Evolutionary conservation across 2,888 invertebrate genomes (phyloP).

Genomic region (Cheiracanthium punctorium): DNA sequence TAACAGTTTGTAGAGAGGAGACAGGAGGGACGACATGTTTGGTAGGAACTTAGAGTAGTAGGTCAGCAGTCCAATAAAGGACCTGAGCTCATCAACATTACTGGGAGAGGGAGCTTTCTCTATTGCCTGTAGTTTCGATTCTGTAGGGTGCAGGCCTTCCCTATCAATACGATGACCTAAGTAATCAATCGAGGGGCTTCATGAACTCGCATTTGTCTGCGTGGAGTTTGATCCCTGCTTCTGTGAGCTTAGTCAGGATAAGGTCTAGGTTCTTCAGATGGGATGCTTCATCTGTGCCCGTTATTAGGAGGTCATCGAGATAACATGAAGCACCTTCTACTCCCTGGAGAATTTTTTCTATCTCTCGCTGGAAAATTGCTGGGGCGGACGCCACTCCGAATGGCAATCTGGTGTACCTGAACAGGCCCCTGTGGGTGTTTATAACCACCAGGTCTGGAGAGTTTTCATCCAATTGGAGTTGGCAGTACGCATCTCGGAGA

Average conservation of each 20-base stretch:
- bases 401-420: neutral
- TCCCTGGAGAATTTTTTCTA: conserved; percentile 1
- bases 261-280: neutral
- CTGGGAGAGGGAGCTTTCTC: conserved; percentile 72
- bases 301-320: conserved; percentile 17
- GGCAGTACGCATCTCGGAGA: conserved; percentile 35
- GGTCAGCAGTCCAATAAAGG: conserved; percentile 73
- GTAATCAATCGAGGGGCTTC: conserved; percentile 29
- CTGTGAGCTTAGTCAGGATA: neutral
- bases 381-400: conserved; percentile 31
- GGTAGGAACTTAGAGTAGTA: conserved; percentile 73
- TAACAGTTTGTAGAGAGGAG: conserved; percentile 72
- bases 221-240: neutral
- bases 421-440: conserved; percentile 16
- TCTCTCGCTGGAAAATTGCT: conserved; percentile 30
- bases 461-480: conserved; percentile 24
- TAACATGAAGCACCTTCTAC: neutral
- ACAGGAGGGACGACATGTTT: conserved; percentile 68
- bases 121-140: conserved; percentile 73
- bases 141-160: neutral
- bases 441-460: conserved; percentile 7
- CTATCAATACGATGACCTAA: too few species aligned
- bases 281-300: neutral
- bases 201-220: conserved; percentile 71
- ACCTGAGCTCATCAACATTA: conserved; percentile 72